phyloP scores from a whole-genome alignment of 2,888 invertebrate genomes.

The Drosophila fungiperda region DNA sequence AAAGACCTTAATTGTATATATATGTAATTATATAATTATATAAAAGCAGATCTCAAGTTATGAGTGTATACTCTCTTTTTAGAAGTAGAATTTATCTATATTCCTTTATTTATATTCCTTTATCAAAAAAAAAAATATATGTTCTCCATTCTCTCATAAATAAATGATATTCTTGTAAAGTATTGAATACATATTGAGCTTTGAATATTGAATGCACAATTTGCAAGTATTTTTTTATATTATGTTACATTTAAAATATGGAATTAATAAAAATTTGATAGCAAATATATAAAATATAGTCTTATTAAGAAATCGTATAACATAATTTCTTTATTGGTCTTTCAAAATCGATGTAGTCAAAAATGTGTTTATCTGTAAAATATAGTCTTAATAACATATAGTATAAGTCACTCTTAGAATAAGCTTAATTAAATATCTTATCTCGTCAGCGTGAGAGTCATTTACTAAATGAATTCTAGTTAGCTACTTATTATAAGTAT shows the following conservation, averaged over 20 bases:
- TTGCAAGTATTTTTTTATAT: not conserved
- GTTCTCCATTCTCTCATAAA: not conserved
- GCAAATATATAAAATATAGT: too few relatives aligned
- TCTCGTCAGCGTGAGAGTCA: not conserved
- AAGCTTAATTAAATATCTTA: not conserved
- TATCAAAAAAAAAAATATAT: not conserved
- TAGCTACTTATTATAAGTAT: not conserved
- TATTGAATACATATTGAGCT: not conserved
- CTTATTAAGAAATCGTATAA: too few relatives aligned
- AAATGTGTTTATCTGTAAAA: not conserved
- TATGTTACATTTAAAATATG: not conserved
- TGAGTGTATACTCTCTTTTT: too few relatives aligned
- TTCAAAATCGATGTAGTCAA: not conserved
- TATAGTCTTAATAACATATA: not conserved
- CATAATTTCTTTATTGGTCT: too few relatives aligned
- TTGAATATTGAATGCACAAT: too few relatives aligned
- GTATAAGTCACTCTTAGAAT: not conserved
- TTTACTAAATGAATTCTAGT: constrained; percentile 22
- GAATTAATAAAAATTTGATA: not conserved
- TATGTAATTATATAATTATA: not conserved
- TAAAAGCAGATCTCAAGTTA: not conserved
- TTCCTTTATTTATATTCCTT: not conserved
- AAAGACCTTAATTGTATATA: too few relatives aligned
- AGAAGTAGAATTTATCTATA: too few relatives aligned
- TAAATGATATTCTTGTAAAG: not conserved